These are phyloP conservation scores for Silurus meridionalis DNA, from an alignment of 2,113 vertebrate genomes.

Conservation along the genomic window DNA sequence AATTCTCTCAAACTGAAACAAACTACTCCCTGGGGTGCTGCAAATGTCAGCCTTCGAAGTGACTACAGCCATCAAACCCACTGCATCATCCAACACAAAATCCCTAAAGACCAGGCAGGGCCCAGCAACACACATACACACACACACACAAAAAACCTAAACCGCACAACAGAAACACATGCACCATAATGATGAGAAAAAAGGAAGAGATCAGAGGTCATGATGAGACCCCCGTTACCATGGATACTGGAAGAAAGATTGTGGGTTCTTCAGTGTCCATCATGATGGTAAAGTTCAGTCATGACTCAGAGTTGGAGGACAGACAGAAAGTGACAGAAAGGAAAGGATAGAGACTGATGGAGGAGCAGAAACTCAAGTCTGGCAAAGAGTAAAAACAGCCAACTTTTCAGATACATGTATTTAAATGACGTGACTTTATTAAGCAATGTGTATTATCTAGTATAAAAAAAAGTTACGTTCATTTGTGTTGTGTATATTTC, in stretches of 20 bases:
- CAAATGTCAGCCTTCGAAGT: constrained; percentile 37
- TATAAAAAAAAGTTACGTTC: neutral
- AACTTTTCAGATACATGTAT: too few relatives aligned
- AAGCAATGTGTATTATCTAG: too few relatives aligned
- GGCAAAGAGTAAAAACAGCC: neutral
- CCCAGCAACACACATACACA: neutral
- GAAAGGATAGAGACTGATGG: neutral
- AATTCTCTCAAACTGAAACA: constrained; percentile 36
- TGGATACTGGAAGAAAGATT: neutral
- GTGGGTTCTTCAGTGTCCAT: neutral
- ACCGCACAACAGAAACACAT: neutral
- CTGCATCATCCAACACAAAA: constrained; percentile 15
- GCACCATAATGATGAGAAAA: constrained; percentile 21
- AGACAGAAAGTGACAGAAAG: constrained; percentile 29
- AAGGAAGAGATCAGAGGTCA: constrained; percentile 36
- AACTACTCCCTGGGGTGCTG: constrained; percentile 23
- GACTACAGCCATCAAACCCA: constrained; percentile 31
- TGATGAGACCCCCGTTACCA: neutral
- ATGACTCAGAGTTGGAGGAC: constrained; percentile 28
- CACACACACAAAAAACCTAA: neutral
- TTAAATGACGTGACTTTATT: neutral
- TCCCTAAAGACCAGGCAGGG: neutral
- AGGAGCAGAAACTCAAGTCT: neutral
- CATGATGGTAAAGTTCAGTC: constrained; percentile 32
- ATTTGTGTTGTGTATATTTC: neutral